Base-by-base conservation (phyloP, 2,888 invertebrate genomes). In the Crematogaster levior region DNA sequence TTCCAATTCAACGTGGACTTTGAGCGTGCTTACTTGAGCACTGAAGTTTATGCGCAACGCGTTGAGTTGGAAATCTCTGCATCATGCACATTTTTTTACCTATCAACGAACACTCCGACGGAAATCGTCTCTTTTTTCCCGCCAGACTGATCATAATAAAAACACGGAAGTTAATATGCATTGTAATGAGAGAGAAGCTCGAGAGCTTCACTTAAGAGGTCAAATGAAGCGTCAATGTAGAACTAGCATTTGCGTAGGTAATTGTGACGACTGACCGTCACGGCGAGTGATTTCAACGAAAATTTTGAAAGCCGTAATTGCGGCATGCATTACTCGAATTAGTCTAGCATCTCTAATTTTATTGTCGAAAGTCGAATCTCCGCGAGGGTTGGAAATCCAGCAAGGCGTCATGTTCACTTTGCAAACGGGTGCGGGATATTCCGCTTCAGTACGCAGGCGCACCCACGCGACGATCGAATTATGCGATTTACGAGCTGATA, bases 21-120 rank as follows among this genome's bases (percentile, higher is more conserved):
- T 82, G 74, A 60, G 24, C n/a, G 56, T 48, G 74, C 77, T 66
- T 85, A 74, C 82, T 75, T 34, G 58, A 27, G 34, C 53, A 21
- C 18, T 10, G 60, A 81, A 89, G 81, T 88, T 88, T n/a, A 89
- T 89, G 88, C 88, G 83, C 72, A 84, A 79, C 88, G 82, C 84
- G 89, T 89, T 85, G 70, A 66, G 51, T 61, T 84, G 84, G 84
- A 89, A 88, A 88, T 88, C 56, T 72, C 72, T 6, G 24, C 81
- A 82, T 83, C 84, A 70, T 61, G 24, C 46, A 34, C 74, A 80
- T 34, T 37, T 63, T 74, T 66, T 66, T 37, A 43, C 18, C 12
- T 65, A 48, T n/a, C 48, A 51, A 66, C 37, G 21, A 34, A 40
- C 40, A 21, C 30, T 66, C 51, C 27, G 63, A 48, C 30, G 48